Base-by-base conservation (phyloP, 2,797 vertebrate genomes). In the Nyctibius grandis region DNA sequence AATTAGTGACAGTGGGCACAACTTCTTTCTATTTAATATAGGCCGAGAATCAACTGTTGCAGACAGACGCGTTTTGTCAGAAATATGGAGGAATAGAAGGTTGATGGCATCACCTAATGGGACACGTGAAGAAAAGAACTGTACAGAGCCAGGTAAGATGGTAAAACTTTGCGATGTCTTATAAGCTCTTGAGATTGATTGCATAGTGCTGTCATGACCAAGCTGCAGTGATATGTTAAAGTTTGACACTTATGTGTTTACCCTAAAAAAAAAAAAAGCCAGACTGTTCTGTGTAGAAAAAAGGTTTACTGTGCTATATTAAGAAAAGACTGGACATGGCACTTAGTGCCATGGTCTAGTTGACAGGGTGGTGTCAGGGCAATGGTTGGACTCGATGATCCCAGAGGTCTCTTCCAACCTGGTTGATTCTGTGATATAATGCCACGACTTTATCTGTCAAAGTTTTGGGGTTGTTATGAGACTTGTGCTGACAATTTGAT, bases 91-190 rank as follows among this genome's bases (percentile, higher is more conserved):
- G 83, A 98, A 97, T 22, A 97, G 98, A 88, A 98, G 75, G 95
- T 77, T 98, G 92, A 98, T 98, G 98, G 98, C 97, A 12, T 93
- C 95, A 6, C 44, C 93, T 92, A 98, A 98, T 18, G 91, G 64
- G 45, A 97, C 98, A n/a, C 91, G 82, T 9, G 44, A 91, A 53
- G 79, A 91, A 36, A 98, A 97, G 95, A 98, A 98, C 73, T 98
- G 98, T 96, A 98, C 98, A 33, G 97, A 98, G 22, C 98, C 98
- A 36, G 98, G 98, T 98, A 97, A 98, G 96, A 69, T 44, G 19
- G 16, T 10, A 33, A 59, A 67, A 23, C 53, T 70, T 73, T 28
- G 38, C 2, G 2, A 11, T 79, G 10, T 70, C 26, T 69, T 69
- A 5, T 34, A 50, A 47, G 22, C 36, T 80, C 40, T 59, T 70